Base-by-base conservation (phyloP, 23 tunicate species). In the Trididemnum miniatum region DNA sequence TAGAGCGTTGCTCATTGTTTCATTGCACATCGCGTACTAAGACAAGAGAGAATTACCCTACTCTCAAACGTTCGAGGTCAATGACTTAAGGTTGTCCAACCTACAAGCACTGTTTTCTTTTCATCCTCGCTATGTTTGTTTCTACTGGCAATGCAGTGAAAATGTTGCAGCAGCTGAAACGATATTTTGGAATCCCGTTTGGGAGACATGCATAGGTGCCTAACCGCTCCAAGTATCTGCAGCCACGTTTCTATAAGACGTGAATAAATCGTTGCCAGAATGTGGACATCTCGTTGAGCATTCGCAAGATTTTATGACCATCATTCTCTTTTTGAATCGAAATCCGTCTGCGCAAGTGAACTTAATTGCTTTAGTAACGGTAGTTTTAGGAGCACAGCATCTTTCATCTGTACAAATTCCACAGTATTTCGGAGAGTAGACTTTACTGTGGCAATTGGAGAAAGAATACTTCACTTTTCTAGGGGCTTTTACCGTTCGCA, bases 381-480 rank as follows among this genome's bases (percentile, higher is more conserved):
- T 92, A 31, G 80, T 72, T 36, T 78, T 83, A 0, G 97, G 97
- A 0, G 87, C 51, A 35, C 97, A 92, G 73, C 95, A 90, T 63
- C 95, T 35, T 28, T 86, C 89, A 60, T 90, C 95, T 15, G 72
- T 66, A 60, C 95, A 90, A 24, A 51, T 59, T 1, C 91, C 89
- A 63, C 97, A 92, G 35, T 92, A 92, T 54, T 87, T 92, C 18
- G 97, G 97, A 4, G 88, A 71, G 85, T 83, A 83, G 1, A 87
- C 88, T 50, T 87, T 92, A 65, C 88, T 86, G 60, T 87, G 89
- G 81, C 97, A 92, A 30, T 90, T 90, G 2, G 87, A 82, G 85
- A 83, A 92, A 24, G 97, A 83, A 54, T 83, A 92, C 31, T 84
- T 85, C 1, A 87, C 91, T n/a, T 79, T 84, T 9, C 85, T 72